phyloP scores from a whole-genome alignment of 2,888 invertebrate species.

The Cosmopolites sordidus region DNA sequence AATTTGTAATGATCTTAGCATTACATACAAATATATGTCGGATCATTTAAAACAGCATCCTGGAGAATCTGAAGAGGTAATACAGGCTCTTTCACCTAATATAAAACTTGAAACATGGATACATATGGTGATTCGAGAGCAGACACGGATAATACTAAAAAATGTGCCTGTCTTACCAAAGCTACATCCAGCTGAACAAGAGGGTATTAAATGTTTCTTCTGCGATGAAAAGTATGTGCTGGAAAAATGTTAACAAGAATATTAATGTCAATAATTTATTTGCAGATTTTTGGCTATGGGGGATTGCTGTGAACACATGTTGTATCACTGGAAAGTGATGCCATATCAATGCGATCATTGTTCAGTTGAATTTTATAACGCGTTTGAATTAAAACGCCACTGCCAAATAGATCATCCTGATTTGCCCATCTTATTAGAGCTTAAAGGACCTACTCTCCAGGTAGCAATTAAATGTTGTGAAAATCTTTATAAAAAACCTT shows the following conservation, averaged over 20 bases:
- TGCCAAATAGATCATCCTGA: constrained; percentile 25
- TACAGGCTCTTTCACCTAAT: constrained; percentile 29
- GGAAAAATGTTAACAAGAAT: too few species aligned
- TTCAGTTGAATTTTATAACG: constrained; percentile 36
- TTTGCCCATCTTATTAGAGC: constrained; percentile 9
- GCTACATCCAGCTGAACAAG: constrained; percentile 4
- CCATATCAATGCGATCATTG: constrained; percentile 51
- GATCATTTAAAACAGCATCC: constrained; percentile 51
- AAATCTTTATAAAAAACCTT: background rate
- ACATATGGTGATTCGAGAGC: constrained; percentile 35
- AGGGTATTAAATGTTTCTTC: constrained; percentile 18
- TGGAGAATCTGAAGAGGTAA: constrained; percentile 19
- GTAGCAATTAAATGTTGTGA: background rate
- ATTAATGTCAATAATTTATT: too few species aligned
- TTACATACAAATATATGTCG: constrained; percentile 53
- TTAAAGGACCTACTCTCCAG: constrained; percentile 24
- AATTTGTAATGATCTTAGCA: constrained; percentile 56
- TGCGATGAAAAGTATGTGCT: constrained; percentile 31
- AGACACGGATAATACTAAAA: constrained; percentile 28
- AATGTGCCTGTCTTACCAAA: constrained; percentile 18
- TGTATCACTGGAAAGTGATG: constrained; percentile 51
- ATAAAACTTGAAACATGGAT: constrained; percentile 36
- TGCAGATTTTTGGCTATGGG: constrained; percentile 19
- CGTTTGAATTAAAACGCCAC: constrained; percentile 39
- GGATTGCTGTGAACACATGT: constrained; percentile 47